phyloP scores from a whole-genome alignment of 2,888 invertebrate genomes.

The Argyra leucocephala region DNA sequence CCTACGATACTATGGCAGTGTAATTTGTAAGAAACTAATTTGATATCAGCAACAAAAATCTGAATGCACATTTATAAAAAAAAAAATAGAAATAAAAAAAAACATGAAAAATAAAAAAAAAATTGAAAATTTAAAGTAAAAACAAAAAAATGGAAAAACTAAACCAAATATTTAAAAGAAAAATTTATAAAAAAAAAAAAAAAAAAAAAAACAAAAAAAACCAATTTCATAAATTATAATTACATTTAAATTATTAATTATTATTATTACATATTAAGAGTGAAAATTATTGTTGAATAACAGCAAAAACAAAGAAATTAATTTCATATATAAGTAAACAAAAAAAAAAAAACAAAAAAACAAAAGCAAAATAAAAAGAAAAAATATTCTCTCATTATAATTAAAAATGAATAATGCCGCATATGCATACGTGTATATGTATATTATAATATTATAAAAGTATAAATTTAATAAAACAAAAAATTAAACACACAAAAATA shows the following conservation, averaged over 20 bases:
- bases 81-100: not conserved
- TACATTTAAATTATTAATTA: not conserved
- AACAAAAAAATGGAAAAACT: not conserved
- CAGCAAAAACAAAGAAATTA: not conserved
- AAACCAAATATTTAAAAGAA: conserved; percentile 6
- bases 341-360: not conserved
- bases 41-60: not conserved
- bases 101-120: not conserved
- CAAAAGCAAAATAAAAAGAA: not conserved
- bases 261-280: not conserved
- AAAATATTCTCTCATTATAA: not conserved
- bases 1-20: conserved; percentile 99
- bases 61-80: not conserved
- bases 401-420: not conserved
- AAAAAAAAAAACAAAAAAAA: not conserved
- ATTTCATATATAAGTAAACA: not conserved
- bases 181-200: not conserved
- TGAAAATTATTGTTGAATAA: not conserved
- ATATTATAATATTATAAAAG: not conserved
- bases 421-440: not conserved
- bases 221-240: not conserved
- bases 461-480: not conserved
- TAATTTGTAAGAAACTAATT: conserved; percentile 63
- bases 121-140: too few species aligned
- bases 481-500: not conserved